Evolutionary conservation across 2,797 vertebrate genomes (phyloP).

Genomic region (Lacerta viridis): DNA sequence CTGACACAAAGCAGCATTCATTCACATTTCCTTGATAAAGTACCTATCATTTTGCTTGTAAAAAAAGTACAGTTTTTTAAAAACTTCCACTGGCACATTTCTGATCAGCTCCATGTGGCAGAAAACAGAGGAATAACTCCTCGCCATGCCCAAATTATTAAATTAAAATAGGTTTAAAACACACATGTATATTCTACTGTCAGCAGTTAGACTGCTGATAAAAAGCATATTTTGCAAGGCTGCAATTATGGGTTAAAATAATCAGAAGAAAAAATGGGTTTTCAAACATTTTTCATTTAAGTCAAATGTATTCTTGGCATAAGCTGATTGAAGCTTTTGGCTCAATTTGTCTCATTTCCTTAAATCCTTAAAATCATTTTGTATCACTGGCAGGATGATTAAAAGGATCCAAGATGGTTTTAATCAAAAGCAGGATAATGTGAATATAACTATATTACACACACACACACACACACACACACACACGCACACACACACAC

Average conservation of each 20-base stretch:
- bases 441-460: neutral
- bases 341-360: neutral
- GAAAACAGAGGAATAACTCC: neutral
- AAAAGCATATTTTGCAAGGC: slow-evolving; percentile 3
- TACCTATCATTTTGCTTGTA: accelerated
- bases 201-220: slow-evolving; percentile 3
- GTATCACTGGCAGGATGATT: slow-evolving; percentile 15
- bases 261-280: slow-evolving; percentile 17
- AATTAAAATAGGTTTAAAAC: slow-evolving; percentile 43
- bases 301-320: neutral
- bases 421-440: slow-evolving; percentile 18
- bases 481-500: too few species aligned
- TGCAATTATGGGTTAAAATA: slow-evolving; percentile 11
- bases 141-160: neutral
- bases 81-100: neutral
- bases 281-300: slow-evolving; percentile 14
- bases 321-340: neutral
- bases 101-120: neutral
- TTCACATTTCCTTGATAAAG: neutral
- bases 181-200: neutral
- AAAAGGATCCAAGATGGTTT: slow-evolving; percentile 16
- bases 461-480: too few species aligned
- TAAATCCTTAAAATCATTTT: slow-evolving; percentile 31
- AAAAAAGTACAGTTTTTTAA: neutral
- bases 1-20: neutral